Conservation (phyloP, 2,797 vertebrate species). For the Hydrolagus colliei region DNA sequence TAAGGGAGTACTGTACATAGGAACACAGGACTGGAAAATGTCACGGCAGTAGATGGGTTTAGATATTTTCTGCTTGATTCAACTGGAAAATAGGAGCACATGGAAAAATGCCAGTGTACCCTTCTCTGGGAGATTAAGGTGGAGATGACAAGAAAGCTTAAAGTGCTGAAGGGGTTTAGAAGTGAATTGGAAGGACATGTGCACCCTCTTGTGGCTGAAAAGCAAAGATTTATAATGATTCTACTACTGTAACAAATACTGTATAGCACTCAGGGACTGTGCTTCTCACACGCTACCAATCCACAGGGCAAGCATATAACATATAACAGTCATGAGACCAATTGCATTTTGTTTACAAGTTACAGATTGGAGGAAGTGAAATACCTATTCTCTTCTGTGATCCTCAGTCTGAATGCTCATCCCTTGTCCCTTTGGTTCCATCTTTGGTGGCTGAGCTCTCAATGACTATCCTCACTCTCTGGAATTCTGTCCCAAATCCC, state of each 20-base stretch:
- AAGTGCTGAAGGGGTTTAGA: background rate
- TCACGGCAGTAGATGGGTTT: too few relatives aligned
- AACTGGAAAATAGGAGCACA: background rate
- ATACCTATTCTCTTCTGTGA: too few relatives aligned
- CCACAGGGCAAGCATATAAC: background rate
- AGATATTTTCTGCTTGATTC: background rate
- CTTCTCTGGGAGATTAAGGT: background rate
- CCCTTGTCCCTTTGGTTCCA: too few relatives aligned
- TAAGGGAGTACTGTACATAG: background rate
- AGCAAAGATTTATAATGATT: background rate
- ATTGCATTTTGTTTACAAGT: too few relatives aligned
- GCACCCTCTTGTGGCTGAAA: conserved; percentile 22
- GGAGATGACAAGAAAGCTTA: background rate
- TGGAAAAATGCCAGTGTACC: background rate
- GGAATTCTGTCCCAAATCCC: too few relatives aligned
- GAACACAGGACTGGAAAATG: background rate
- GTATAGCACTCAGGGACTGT: background rate
- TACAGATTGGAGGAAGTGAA: too few relatives aligned
- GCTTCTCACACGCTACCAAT: background rate
- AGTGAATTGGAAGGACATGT: background rate
- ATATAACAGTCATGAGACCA: too few relatives aligned
- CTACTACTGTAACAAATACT: background rate
- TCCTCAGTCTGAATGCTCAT: too few relatives aligned
- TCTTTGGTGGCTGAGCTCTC: too few relatives aligned
- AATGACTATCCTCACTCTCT: too few relatives aligned